These are phyloP conservation scores for Diplogasteroides magnus DNA, from an alignment of 1,140 invertebrate genomes.

Conservation along the genomic window DNA sequence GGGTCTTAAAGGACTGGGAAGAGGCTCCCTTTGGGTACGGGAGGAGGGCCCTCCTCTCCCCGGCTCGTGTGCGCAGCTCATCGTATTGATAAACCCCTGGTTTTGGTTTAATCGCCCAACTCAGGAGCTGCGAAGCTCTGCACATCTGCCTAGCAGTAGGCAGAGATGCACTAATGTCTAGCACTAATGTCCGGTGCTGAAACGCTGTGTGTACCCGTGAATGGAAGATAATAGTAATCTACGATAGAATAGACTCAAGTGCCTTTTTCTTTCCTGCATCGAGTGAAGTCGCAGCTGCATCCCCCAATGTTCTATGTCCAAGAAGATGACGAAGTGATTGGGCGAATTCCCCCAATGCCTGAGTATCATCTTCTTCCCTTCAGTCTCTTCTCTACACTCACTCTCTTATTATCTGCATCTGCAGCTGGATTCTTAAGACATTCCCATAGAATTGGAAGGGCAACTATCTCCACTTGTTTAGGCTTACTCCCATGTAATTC, in stretches of 20 bases:
- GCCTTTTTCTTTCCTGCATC: slow-evolving; percentile 18
- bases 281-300: slow-evolving; percentile 15
- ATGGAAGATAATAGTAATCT: neutral
- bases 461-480: slow-evolving; percentile 27
- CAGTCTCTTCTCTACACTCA: neutral
- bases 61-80: too few relatives aligned
- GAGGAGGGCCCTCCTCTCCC: too few relatives aligned
- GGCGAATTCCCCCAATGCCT: neutral
- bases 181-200: too few relatives aligned
- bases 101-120: too few relatives aligned
- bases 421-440: slow-evolving; percentile 9
- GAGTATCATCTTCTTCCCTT: neutral
- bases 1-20: too few relatives aligned
- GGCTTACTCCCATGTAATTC: slow-evolving; percentile 14
- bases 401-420: slow-evolving; percentile 19
- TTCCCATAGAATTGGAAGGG: slow-evolving; percentile 18
- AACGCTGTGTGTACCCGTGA: too few relatives aligned
- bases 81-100: too few relatives aligned
- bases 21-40: too few relatives aligned
- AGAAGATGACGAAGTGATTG: neutral
- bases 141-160: too few relatives aligned
- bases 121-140: too few relatives aligned
- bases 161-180: too few relatives aligned
- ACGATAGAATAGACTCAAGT: slow-evolving; percentile 16
- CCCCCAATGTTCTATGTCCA: slow-evolving; percentile 9